Base-by-base conservation (phyloP, 64 coral and sea anemone genomes). In the Platygyra sinensis region DNA sequence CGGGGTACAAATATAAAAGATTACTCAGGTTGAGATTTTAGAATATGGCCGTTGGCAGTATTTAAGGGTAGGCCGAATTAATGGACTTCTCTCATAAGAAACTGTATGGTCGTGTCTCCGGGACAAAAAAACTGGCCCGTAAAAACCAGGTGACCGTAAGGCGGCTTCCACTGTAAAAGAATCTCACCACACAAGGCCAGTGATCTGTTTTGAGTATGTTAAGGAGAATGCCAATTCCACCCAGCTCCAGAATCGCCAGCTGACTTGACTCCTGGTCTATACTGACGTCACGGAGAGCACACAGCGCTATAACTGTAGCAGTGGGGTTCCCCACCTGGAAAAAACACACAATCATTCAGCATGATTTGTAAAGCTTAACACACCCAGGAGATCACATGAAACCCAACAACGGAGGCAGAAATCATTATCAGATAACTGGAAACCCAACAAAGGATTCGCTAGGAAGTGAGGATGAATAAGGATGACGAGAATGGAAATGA, bases 241-340 rank as follows among this genome's bases (percentile, higher is more conserved):
- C 88, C 13, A 98, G 76, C 20, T 98, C 93, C 39, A 94, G 55
- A 12, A 98, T 77, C 16, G 93, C 80, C 11, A 90, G 73, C 33
- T 92, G 93, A n/a, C 78, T 92, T 25, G 86, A 82, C 27, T 94
- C 93, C 72, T 79, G 87, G 16, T 87, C 75, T 17, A 98, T 80
- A 61, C 65, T 86, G 28, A 98, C 59, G 17, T 98, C 96, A 18
- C 89, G 77, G 30, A 98, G 67, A 28, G 96, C 96, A 52, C 96
- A 98, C 29, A 98, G 65, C 14, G 90, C 87, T 36, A 98, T 91
- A 8, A 98, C 90, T 27, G 96, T 98, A 49, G 93, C 96, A 7
- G 96, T 98, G 10, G 96, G 96, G 16, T 98, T 98, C 24, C 96
- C 93, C 32, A 93, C 81, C 96, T 98, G 29, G 42, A 24, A 62